Conservation (phyloP, 2,113 vertebrate species). For the Bungarus multicinctus region DNA sequence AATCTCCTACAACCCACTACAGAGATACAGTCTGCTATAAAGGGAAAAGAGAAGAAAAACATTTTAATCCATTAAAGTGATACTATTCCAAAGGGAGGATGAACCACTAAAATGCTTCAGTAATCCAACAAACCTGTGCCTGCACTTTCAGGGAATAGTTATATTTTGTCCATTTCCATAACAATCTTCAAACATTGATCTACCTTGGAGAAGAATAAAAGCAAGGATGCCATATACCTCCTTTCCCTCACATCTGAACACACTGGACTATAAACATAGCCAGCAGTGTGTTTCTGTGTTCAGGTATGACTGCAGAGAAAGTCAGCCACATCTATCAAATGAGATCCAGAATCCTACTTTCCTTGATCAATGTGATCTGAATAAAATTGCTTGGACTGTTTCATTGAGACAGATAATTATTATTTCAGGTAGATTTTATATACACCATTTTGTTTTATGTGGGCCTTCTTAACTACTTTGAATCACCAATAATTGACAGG, state of each 20-base stretch:
- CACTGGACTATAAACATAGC: background rate
- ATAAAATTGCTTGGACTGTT: background rate
- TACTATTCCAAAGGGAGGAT: background rate
- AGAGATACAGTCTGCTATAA: background rate
- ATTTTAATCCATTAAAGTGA: background rate
- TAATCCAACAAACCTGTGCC: background rate
- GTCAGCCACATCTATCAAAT: background rate
- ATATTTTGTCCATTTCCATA: background rate
- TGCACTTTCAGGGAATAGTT: background rate
- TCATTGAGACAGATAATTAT: background rate
- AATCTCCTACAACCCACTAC: background rate
- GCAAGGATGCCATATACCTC: background rate
- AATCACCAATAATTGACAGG: background rate
- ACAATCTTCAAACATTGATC: background rate
- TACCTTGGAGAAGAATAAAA: background rate
- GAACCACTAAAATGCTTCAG: background rate
- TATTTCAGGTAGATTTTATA: background rate
- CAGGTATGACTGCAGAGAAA: background rate
- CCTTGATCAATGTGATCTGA: background rate
- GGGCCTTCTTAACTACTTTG: background rate
- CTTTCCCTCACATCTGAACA: background rate
- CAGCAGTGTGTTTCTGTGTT: background rate
- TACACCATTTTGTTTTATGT: background rate
- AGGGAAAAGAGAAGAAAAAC: background rate
- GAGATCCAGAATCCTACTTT: background rate